These are phyloP conservation scores for Drosophila prosaltans DNA, from an alignment of 1,140 invertebrate genomes.

Conservation along the genomic window DNA sequence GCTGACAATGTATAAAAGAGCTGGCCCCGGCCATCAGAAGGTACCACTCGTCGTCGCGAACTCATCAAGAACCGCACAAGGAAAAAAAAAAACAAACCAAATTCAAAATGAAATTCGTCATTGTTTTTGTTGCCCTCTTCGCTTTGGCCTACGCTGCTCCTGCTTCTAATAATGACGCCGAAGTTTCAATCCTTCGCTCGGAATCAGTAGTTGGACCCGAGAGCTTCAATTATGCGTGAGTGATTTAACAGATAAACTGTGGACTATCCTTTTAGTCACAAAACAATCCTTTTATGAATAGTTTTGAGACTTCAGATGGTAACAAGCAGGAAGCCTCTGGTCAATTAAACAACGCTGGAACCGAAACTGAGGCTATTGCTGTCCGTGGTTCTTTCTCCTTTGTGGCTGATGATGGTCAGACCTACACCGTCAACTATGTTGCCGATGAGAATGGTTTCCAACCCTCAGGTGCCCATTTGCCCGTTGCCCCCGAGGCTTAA, in stretches of 20 bases:
- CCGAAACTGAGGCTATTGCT: constrained; percentile 74
- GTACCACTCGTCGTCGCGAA: constrained; percentile 10
- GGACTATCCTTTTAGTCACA: neutral
- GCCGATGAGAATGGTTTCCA: constrained; percentile 91
- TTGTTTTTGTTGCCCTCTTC: constrained; percentile 53
- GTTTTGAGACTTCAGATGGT: constrained; percentile 57
- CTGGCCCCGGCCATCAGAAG: neutral
- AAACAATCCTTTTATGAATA: constrained; percentile 4
- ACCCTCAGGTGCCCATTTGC: constrained; percentile 87
- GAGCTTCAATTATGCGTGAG: constrained; percentile 83
- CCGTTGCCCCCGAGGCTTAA: constrained; percentile 71
- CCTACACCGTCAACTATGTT: constrained; percentile 87
- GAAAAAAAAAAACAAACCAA: neutral
- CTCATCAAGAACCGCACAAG: constrained; percentile 4
- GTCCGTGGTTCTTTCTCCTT: constrained; percentile 85
- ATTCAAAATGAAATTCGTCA: constrained; percentile 69
- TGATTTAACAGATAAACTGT: neutral
- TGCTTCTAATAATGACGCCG: neutral
- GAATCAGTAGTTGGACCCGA: constrained; percentile 83
- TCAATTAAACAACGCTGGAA: constrained; percentile 39
- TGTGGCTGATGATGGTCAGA: constrained; percentile 86
- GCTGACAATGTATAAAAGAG: constrained; percentile 9
- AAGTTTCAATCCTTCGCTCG: constrained; percentile 42
- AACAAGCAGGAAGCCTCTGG: neutral
- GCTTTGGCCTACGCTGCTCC: constrained; percentile 27